Percentiles rank a stretch among this genome's conserved stretches.
Evolutionary conservation across 1,140 invertebrate genomes (phyloP).

Genomic region (Octopus sinensis): DNA sequence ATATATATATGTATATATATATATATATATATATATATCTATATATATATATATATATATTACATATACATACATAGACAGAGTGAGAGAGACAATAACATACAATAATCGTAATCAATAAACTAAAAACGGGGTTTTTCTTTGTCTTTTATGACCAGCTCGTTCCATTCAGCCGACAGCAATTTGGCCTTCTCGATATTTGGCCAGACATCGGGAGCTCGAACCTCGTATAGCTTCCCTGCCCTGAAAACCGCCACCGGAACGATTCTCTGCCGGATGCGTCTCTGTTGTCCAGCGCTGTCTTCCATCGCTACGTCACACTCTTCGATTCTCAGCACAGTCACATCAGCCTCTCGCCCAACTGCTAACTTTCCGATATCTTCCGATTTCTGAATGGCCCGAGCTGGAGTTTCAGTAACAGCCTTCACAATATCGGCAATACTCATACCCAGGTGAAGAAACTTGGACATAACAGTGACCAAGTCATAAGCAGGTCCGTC

Average conservation of each 20-base stretch:
- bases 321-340: conserved; percentile 38
- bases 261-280: conserved; percentile 30
- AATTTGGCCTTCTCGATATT: conserved; percentile 26
- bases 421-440: conserved; percentile 40
- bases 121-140: no score
- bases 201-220: conserved; percentile 27
- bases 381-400: conserved; percentile 31
- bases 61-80: no score
- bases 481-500: conserved; percentile 48
- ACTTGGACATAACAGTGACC: conserved; percentile 44
- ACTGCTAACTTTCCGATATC: conserved; percentile 36
- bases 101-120: no score
- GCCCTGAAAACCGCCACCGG: conserved; percentile 43
- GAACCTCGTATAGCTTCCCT: conserved; percentile 30
- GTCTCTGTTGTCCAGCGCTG: conserved; percentile 30
- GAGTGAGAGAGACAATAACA: no score
- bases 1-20: no score
- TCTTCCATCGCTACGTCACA: conserved; percentile 39
- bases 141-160: no score
- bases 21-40: no score
- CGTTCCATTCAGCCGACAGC: no score
- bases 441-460: conserved; percentile 49
- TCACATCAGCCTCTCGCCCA: conserved; percentile 44
- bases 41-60: no score
- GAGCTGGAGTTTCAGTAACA: conserved; percentile 41